Evolutionary conservation across 2,797 vertebrate species (phyloP), one percentile per base, ranked within the genome.

Genomic region (Pangasius djambal): DNA sequence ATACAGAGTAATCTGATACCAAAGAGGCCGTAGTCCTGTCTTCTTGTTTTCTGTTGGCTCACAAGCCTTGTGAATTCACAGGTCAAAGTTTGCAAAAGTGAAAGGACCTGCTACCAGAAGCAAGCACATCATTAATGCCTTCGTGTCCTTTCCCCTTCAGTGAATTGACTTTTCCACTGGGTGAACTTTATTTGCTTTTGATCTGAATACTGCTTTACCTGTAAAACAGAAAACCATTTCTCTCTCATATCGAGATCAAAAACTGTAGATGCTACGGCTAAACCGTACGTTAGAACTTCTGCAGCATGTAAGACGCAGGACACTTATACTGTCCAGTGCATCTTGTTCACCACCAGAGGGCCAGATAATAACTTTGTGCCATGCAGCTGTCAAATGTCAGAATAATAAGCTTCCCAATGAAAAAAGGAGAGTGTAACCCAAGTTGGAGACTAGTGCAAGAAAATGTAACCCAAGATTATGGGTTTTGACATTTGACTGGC

Each of bases 381-480:
- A 57, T 50, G 70, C 78, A 89, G 69, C 18, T 74, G 40, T 74
- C n/a, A 83, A 34, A 86, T 16, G 2, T 65, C 28, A 34, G 12
- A 79, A 79, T 85, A 55, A 79, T 37, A 78, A 57, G 75, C 65
- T 83, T 83, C n/a, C 69, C 52, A 40, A 34, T 81, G 75, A 59
- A 57, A n/a, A 37, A 74, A 44, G 52, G 25, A 31, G 25, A 48
- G 31, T 10, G 55, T 75, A 75, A 57, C 59, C 44, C 40, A 70
- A 89, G 82, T 7, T 65, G 44, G 8, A 61, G 40, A 67, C 69
- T 31, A 59, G 15, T n/a, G 65, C 67, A 52, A 63, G 15, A 82
- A 82, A 72, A 79, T 55, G 40, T n/a, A 86, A 83, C 63, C 72
- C 88, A 83, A 72, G 78, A 70, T 88, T 83, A 88, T 75, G 28